phyloP scores from a whole-genome alignment of 2,797 vertebrate species.

The Mallotus villosus region DNA sequence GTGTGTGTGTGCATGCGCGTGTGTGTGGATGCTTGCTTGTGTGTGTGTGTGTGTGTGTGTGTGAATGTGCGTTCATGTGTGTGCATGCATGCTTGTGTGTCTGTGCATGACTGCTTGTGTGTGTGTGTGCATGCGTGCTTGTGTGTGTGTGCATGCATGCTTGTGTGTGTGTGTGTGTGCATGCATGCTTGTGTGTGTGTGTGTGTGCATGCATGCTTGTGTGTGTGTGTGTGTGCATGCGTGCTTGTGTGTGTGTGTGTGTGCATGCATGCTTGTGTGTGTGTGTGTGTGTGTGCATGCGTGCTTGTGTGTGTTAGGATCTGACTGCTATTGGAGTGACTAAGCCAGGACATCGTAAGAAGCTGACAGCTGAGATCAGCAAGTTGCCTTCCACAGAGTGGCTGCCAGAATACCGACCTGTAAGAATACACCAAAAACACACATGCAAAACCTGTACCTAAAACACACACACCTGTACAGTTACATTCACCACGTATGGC shows the following conservation, averaged over 20 bases:
- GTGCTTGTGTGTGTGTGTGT: not conserved
- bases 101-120: no score
- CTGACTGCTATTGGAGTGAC: constrained; percentile 95
- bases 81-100: no score
- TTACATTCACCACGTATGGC: not conserved
- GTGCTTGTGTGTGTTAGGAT: constrained; percentile 74
- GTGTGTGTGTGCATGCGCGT: no score
- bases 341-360: constrained; percentile 97
- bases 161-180: no score
- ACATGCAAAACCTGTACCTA: constrained; percentile 79
- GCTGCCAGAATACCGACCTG: constrained; percentile 92
- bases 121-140: no score
- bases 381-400: constrained; percentile 87
- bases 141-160: no score
- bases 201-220: no score
- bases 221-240: not conserved
- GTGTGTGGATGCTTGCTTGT: no score
- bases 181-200: no score
- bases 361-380: constrained; percentile 93
- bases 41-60: no score
- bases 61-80: no score
- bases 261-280: constrained; percentile 10
- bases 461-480: not conserved
- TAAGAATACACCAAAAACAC: constrained; percentile 76
- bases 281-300: constrained; percentile 19